Evolutionary conservation across 2,113 vertebrate species (phyloP), one percentile per base, ranked within the genome.

Genomic region (Odobenus rosmarus): DNA sequence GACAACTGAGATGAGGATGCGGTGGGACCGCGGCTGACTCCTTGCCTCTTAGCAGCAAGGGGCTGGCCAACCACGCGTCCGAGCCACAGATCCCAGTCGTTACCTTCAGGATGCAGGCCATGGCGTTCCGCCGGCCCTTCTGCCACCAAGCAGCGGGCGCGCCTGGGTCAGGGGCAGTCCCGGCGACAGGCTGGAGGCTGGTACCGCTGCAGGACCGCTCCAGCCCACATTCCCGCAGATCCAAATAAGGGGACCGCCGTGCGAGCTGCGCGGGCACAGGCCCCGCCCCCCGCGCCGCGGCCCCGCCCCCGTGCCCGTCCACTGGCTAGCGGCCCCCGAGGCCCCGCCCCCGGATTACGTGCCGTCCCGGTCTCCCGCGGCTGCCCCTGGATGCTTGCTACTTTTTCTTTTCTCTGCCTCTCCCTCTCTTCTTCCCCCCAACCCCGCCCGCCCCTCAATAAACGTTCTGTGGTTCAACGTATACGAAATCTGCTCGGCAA

Each of bases 61-160:
- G 95, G 93, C 92, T 95, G 96, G 96, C 97, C 76, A 96, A 96
- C 97, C 98, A 97, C 96, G 98, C 98, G 94, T 97, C 97, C 97
- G 96, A 99, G 98, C 98, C 98, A 97, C 98, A 97, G 98, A 98
- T 86, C 96, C 90, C 90, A 98, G 98, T 57, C 95, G 98, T 99
- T 99, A 99, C 99, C 99, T 99, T 99, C 97, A 98, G 97, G 98
- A 98, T 98, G 99, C 99, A 99, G 99, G 99, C 99, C 99, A 99
- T 99, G 99, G 98, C 99, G 98, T 98, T 96, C 97, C 96, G 97
- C 98, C 97, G 98, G 95, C 98, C 96, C 97, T 98, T 98, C 98
- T 97, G 96, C 97, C 98, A 96, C 98, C 97, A 96, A 96, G 98
- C 97, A 97, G 98, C 98, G 79, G 98, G 88, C 83, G 98, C 97